Evolutionary conservation across 2,888 invertebrate species (phyloP), one percentile per base, ranked within the genome.

Genomic region (Prenolepis imparis): DNA sequence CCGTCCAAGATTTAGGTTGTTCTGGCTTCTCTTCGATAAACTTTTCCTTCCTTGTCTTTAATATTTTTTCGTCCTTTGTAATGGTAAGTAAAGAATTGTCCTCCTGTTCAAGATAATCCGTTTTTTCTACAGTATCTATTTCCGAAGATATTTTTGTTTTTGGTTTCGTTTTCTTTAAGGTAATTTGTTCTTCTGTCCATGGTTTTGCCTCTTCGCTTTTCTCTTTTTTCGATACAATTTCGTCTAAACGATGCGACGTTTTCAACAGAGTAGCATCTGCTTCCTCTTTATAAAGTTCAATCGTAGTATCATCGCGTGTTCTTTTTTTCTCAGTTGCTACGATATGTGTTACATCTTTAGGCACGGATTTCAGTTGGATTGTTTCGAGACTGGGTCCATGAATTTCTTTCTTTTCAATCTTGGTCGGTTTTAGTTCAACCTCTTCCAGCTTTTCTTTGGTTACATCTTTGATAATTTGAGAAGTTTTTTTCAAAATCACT

Each of bases 371-470:
- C 18, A 93, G 81, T 36, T 92, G 92, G 0, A 93, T 92, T 12
- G 86, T 74, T 73, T 92, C 90, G 3, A 93, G 21, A 70, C 88
- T 92, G 41, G 92, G 77, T 80, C 87, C 88, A 28, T 84, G 85
- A 12, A 93, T 91, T 24, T 92, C 92, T 81, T 91, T 93, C 67
- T 92, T 93, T 70, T 95, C 95, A 64, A 95, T 95, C 90, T 96
- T 96, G 0, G 97, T 95, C 3, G 96, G 96, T 87, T 96, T 95
- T 12, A 91, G 88, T 84, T 90, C 93, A 21, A 92, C 91, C 82
- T 91, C 93, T 87, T 93, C 94, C 75, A 90, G 24, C 48, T 90
- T 93, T 84, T 94, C 92, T 77, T 90, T 91, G 0, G 91, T 89
- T 70, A 92, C 84, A 28, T 93, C 92, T 36, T 92, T 90, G 11